Evolutionary conservation across 2,888 invertebrate genomes (phyloP), one percentile per base, ranked within the genome.

Genomic region (Platycheirus albimanus): DNA sequence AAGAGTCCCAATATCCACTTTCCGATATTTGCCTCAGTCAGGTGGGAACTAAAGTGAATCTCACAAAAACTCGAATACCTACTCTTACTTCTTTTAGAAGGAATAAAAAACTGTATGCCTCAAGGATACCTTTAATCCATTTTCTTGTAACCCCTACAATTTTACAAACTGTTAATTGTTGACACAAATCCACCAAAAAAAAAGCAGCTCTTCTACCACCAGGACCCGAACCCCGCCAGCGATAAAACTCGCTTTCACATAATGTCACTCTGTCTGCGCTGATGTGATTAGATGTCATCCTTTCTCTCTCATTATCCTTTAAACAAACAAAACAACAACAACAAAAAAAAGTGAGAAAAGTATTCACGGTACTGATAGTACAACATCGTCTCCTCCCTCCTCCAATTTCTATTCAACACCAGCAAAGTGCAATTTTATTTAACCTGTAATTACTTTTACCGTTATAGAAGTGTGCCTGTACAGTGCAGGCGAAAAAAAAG

Each of bases 371-470:
- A 28, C n/a, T n/a, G n/a, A n/a, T 15, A 20, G 20, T 15, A 15
- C 66, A n/a, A n/a, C n/a, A n/a, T n/a, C n/a, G n/a, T n/a, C 28
- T 69, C 17, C 5, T 24, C 24, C 24, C 6, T 3, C 74, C 36
- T 58, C 19, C 63, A 13, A 28, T 51, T 70, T 52, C 69, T 58
- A 58, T 79, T 80, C 80, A 74, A 45, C 33, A 69, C 67, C 54
- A 47, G 58, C 79, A 80, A 75, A 70, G 64, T 70, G 74, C 56
- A 75, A 75, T 75, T 80, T 80, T 80, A 80, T 80, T 80, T 80
- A 80, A 80, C 80, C 69, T 75, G 80, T 80, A 75, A 80, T 80
- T 80, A 80, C 70, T 75, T 75, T 64, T 47, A 58, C 75, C 45
- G 7, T 5, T 19, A 41, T 33, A 58, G 58, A 13, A 41, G 41